Conservation (phyloP, 2,113 vertebrate genomes). For the Sylvia atricapilla region DNA sequence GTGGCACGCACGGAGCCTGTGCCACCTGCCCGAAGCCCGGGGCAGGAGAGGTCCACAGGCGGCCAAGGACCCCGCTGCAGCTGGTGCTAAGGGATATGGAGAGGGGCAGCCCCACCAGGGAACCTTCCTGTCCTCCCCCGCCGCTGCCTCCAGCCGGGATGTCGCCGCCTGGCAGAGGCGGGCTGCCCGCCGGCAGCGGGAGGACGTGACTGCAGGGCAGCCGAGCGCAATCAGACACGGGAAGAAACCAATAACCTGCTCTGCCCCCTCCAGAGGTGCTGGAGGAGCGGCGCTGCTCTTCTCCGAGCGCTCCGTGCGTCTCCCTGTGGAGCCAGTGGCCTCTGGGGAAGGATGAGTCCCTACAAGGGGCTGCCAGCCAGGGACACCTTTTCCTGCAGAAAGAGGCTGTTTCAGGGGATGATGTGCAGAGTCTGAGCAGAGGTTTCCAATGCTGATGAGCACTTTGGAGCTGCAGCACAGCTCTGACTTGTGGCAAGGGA, state of each 20-base stretch:
- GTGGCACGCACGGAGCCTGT: accelerated
- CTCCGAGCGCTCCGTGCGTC: accelerated
- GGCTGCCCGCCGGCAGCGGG: not conserved
- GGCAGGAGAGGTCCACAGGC: not conserved
- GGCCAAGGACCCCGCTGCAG: not conserved
- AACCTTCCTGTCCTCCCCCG: not conserved
- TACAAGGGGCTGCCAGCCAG: too few species aligned
- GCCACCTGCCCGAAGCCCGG: accelerated
- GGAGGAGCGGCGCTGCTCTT: not conserved
- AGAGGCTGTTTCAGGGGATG: accelerated
- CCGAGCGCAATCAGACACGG: not conserved
- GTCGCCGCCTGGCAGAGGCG: not conserved
- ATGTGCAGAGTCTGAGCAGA: accelerated
- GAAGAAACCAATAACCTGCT: constrained; percentile 24
- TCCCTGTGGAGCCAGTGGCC: not conserved
- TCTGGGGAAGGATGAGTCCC: not conserved
- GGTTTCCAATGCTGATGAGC: not conserved
- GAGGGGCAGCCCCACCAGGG: not conserved
- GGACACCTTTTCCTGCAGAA: accelerated
- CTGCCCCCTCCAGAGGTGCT: not conserved
- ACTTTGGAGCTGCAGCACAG: not conserved
- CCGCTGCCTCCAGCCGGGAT: not conserved
- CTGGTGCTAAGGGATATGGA: accelerated
- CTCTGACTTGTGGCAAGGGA: not conserved
- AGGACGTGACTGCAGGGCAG: constrained; percentile 36